Evolutionary conservation across 2,888 invertebrate species (phyloP).

Genomic region (Trypoxylon attenuatum): DNA sequence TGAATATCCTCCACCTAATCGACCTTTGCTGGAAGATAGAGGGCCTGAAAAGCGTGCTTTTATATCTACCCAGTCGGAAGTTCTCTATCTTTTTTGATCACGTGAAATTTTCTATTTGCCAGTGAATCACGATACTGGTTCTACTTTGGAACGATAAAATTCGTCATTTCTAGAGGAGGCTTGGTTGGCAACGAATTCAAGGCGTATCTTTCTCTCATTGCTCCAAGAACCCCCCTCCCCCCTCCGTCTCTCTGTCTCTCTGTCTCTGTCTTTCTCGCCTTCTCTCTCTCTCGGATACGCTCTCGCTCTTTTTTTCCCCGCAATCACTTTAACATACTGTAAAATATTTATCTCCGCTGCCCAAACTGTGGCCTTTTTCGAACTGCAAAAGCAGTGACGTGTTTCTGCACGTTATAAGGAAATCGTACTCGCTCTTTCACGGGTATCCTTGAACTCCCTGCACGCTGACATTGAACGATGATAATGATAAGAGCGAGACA

Average conservation of each 20-base stretch:
- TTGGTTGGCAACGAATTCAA: no score
- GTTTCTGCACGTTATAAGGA: background rate
- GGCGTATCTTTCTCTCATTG: no score
- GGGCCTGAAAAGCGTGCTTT: no score
- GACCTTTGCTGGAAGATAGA: no score
- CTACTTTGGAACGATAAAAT: background rate
- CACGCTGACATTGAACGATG: no score
- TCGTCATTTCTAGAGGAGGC: background rate
- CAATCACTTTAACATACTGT: background rate
- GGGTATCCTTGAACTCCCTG: no score
- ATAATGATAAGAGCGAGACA: no score
- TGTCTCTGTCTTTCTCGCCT: background rate
- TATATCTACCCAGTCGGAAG: no score
- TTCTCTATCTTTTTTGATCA: slow-evolving; percentile 16
- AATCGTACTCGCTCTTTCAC: no score
- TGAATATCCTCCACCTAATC: background rate
- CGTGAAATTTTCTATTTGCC: slow-evolving; percentile 30
- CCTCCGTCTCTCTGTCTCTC: no score
- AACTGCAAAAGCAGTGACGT: background rate
- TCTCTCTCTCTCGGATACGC: background rate
- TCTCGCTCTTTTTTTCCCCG: background rate
- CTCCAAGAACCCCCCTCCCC: no score
- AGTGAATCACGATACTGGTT: slow-evolving; percentile 22
- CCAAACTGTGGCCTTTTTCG: background rate
- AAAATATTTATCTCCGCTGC: background rate